Evolutionary conservation across 2,113 vertebrate genomes (phyloP), one percentile per base, ranked within the genome.

Genomic region (Lagopus leucura): DNA sequence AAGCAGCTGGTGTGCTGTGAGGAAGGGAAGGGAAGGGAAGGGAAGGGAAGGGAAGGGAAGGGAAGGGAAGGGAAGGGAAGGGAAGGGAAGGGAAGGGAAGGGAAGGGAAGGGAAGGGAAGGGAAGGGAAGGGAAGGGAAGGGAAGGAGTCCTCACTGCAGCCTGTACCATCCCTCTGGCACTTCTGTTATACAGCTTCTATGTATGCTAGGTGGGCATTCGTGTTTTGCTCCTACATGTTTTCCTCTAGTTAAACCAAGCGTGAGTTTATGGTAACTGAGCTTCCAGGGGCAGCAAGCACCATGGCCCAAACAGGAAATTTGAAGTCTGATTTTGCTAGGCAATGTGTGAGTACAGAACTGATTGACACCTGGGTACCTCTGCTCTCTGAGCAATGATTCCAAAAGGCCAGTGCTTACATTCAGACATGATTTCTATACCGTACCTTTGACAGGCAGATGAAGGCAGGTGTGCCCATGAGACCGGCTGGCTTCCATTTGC

Each of bases 401-500:
- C 8, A 76, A 71, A 71, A 43, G 40, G 14, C 14, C 63, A 69
- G 2, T 15, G 3, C 20, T 34, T 75, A 61, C 19, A 9, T 52
- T 38, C 60, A 47, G 16, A 45, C 38, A 42, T 34, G 1, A 30
- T 82, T 70, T 85, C 24, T 40, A 54, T 50, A 42, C 58, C 21
- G 3, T 18, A 14, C 11, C 3, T 28, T 13, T 38, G 67, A 36
- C 65, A 65, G 21, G 61, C n/a, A 21, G 13, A n/a, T 6, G 8
- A 5, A 82, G 42, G 38, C 27, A 42, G 48, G 21, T 7, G 13
- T 27, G 60, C 28, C 66, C 36, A 0, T 30, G 25, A 52, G 13
- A 20, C 3, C 0, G 0, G 3, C 71, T 7, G 52, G 67, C 48
- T 71, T 60, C 5, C 2, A 32, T 25, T 42, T 16, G 78, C 18